phyloP scores from a whole-genome alignment of 2,888 invertebrate species.

The Sericinus montela region DNA sequence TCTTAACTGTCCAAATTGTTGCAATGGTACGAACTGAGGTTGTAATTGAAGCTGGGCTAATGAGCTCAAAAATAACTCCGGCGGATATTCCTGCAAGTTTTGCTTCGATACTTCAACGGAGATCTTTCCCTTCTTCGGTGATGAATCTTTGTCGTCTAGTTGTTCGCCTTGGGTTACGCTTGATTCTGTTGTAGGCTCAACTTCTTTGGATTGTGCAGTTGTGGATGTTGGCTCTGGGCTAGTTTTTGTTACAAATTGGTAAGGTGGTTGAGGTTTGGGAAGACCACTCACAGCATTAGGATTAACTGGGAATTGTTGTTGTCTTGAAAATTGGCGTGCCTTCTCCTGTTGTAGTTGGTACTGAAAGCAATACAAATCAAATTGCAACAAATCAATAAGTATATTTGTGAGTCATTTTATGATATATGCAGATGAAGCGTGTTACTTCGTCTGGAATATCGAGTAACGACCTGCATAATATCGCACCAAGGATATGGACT shows the following conservation, averaged over 20 bases:
- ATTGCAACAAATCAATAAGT: no score
- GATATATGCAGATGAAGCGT: no score
- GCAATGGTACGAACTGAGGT: slow-evolving; percentile 50
- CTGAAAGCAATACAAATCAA: slow-evolving; percentile 31
- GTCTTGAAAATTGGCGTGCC: slow-evolving; percentile 56
- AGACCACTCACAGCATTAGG: slow-evolving; percentile 30
- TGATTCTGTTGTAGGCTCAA: slow-evolving; percentile 46
- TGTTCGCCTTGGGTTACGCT: slow-evolving; percentile 53
- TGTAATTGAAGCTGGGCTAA: slow-evolving; percentile 58
- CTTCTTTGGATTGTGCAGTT: slow-evolving; percentile 34
- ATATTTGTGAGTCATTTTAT: no score
- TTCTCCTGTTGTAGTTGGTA: slow-evolving; percentile 59
- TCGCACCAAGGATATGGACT: no score
- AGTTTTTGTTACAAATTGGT: slow-evolving; percentile 47
- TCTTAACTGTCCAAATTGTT: slow-evolving; percentile 45
- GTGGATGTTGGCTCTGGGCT: slow-evolving; percentile 36
- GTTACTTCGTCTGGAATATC: no score
- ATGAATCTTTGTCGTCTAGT: slow-evolving; percentile 30
- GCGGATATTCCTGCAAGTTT: slow-evolving; percentile 62
- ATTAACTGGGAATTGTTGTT: slow-evolving; percentile 46
- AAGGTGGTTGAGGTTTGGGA: slow-evolving; percentile 44
- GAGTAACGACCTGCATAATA: no score
- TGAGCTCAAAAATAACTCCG: slow-evolving; percentile 59
- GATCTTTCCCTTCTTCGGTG: slow-evolving; percentile 41
- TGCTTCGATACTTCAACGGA: slow-evolving; percentile 64